These are phyloP conservation scores for Lethocerus indicus DNA, from an alignment of 1,140 invertebrate species.

Conservation along the genomic window DNA sequence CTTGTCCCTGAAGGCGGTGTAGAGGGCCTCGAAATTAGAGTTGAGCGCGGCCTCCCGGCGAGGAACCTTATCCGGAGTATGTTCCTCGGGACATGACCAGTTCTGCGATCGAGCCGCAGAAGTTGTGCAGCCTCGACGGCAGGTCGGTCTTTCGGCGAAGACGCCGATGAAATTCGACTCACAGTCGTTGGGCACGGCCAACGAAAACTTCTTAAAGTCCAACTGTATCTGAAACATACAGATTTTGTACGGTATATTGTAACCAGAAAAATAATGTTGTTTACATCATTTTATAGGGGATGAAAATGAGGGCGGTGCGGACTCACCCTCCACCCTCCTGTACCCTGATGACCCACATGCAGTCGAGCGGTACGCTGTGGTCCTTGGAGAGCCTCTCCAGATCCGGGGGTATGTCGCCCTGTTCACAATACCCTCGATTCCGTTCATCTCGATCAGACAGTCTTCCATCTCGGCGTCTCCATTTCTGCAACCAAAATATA, in stretches of 20 bases:
- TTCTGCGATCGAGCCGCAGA: constrained; percentile 66
- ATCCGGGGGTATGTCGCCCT: constrained; percentile 33
- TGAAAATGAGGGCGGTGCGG: background rate
- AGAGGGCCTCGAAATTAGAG: constrained; percentile 48
- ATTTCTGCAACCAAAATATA: constrained; percentile 16
- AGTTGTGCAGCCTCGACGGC: constrained; percentile 39
- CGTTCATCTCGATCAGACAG: constrained; percentile 30
- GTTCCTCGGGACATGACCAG: constrained; percentile 39
- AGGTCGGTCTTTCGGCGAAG: constrained; percentile 47
- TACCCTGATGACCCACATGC: constrained; percentile 62
- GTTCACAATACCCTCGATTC: constrained; percentile 31
- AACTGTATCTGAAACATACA: constrained; percentile 47
- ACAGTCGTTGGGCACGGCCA: constrained; percentile 64
- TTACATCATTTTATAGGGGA: background rate
- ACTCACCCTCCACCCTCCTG: constrained; percentile 43
- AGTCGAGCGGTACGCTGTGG: constrained; percentile 47
- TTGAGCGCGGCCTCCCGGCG: constrained; percentile 29
- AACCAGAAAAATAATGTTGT: background rate
- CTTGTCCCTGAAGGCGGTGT: constrained; percentile 52
- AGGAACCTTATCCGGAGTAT: constrained; percentile 37
- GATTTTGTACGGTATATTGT: background rate
- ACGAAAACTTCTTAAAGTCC: constrained; percentile 43
- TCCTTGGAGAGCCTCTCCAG: constrained; percentile 29
- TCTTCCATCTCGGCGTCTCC: constrained; percentile 29
- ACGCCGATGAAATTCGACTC: constrained; percentile 67